Base-by-base conservation (phyloP, 2,113 vertebrate genomes). In the Lepus timidus region DNA sequence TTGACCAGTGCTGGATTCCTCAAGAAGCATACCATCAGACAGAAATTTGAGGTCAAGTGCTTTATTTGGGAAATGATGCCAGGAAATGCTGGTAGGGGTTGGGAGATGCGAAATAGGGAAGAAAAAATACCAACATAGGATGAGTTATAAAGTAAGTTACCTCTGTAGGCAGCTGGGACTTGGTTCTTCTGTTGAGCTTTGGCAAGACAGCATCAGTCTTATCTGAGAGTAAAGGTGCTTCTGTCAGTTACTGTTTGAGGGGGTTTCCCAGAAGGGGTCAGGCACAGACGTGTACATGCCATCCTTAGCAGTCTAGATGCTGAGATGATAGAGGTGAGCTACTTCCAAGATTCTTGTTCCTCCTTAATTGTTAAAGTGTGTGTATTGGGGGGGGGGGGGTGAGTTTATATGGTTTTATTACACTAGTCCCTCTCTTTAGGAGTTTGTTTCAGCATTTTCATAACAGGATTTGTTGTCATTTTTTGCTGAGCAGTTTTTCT, bases 61-160 rank as follows among this genome's bases (percentile, higher is more conserved):
- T 91, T 91, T 93, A 51, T 73, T 82, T 86, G 29, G 23, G 61
- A 85, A 91, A 8, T 84, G 33, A 81, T 90, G 39, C 73, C 74
- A 88, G 74, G 55, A 89, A 93, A 27, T 4, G 11, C 1, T 55
- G 4, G 3, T 80, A 36, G 58, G 27, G 7, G 13, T 14, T 4
- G 20, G 14, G 23, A 9, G 4, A 67, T 79, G n/a, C 75, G n/a
- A 64, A 22, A 25, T 29, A 22, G 3, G 23, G 11, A 85, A 22
- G 16, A 20, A 3, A 33, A 67, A 65, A 55, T 74, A 52, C 25
- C n/a, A 31, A 20, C n/a, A 70, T 4, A 39, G 25, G 31, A 31
- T 33, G 33, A 73, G 13, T 29, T 74, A 73, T 74, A 29, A 51
- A 73, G 14, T 36, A 64, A 79, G n/a, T 75, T 84, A 73, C 23